These are phyloP conservation scores for Lepidotrigona ventralis DNA, from an alignment of 1,140 invertebrate species.

Conservation along the genomic window DNA sequence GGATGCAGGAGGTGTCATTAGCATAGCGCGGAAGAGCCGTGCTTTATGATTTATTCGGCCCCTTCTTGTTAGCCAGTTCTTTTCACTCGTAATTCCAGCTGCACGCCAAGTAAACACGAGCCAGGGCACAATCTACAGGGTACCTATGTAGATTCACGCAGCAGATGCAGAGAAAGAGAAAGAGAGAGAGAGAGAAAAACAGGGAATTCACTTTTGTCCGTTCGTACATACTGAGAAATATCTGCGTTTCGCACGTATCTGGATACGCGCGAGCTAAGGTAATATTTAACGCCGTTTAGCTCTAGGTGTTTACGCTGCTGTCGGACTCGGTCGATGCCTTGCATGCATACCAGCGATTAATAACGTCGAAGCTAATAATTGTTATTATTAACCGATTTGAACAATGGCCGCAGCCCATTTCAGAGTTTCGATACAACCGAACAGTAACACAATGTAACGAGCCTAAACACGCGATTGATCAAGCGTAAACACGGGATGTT, in stretches of 20 bases:
- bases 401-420: background rate
- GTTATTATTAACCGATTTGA: background rate
- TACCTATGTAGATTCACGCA: constrained; percentile 27
- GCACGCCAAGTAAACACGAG: constrained; percentile 63
- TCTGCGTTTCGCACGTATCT: background rate
- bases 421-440: background rate
- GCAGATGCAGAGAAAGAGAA: background rate
- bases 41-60: constrained; percentile 74
- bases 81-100: constrained; percentile 72
- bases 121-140: constrained; percentile 35
- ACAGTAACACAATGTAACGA: background rate
- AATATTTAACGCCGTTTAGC: constrained; percentile 18
- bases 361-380: background rate
- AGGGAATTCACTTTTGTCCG: constrained; percentile 28
- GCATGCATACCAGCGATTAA: background rate
- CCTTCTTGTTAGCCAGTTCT: constrained; percentile 59
- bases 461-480: background rate
- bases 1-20: constrained; percentile 76
- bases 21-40: constrained; percentile 69
- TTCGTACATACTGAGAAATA: background rate
- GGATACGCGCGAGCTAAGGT: background rate
- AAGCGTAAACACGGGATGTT: background rate
- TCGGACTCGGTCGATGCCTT: background rate
- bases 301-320: background rate
- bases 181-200: no score